Conservation (phyloP, 2,113 vertebrate genomes). For the Microtus ochrogaster region DNA sequence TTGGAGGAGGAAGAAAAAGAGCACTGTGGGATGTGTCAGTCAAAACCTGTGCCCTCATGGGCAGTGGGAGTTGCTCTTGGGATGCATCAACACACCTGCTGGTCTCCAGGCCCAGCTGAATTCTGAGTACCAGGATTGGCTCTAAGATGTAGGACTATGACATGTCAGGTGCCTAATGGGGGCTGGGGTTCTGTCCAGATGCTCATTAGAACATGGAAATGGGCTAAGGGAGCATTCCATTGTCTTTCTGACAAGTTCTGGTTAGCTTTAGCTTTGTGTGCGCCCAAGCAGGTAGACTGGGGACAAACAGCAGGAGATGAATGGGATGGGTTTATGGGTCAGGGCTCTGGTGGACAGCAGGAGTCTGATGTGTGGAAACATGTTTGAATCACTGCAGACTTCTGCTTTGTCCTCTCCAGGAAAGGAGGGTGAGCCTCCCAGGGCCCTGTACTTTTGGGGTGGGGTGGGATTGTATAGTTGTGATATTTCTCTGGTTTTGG, state of each 20-base stretch:
- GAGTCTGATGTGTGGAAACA: neutral
- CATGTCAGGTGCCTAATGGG: neutral
- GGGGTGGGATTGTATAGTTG: neutral
- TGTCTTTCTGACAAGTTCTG: neutral
- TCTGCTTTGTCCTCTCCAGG: neutral
- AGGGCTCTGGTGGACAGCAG: neutral
- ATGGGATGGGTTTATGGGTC: neutral
- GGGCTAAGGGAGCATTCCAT: neutral
- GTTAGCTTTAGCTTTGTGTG: neutral
- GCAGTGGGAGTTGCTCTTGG: neutral
- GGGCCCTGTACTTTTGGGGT: neutral
- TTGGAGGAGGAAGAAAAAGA: neutral
- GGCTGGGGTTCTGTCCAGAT: neutral
- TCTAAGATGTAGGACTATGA: too few species aligned
- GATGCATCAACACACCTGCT: neutral
- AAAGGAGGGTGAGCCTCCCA: neutral
- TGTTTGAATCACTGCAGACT: neutral
- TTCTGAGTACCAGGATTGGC: neutral
- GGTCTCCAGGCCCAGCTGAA: neutral
- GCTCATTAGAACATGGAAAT: neutral
- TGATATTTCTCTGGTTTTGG: constrained; percentile 26
- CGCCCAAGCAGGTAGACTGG: neutral
- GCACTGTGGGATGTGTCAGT: neutral
- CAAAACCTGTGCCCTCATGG: neutral
- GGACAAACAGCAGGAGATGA: neutral